phyloP scores from a whole-genome alignment of 2,888 invertebrate species.

The Thyatira batis region DNA sequence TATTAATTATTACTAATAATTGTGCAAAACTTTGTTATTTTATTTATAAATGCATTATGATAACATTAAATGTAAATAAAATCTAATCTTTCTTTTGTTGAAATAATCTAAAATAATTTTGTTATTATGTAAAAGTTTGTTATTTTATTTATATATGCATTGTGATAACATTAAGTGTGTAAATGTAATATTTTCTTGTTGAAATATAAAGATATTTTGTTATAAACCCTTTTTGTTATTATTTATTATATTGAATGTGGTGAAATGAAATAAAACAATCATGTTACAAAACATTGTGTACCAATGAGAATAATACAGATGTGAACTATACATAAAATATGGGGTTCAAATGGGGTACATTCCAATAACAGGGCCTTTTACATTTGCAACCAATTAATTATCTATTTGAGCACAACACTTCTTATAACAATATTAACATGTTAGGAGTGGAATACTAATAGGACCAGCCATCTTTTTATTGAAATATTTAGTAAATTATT shows the following conservation, averaged over 20 bases:
- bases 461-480: background rate
- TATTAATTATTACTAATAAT: too few species aligned
- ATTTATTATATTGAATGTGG: conserved; percentile 2
- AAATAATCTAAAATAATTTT: too few species aligned
- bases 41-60: too few species aligned
- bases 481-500: background rate
- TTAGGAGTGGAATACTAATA: conserved; percentile 3
- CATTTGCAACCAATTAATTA: conserved; percentile 14
- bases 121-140: too few species aligned
- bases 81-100: too few species aligned
- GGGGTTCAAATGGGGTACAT: conserved; percentile 66
- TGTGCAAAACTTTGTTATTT: too few species aligned
- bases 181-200: conserved; percentile 13
- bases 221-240: conserved; percentile 2
- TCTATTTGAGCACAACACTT: conserved; percentile 40
- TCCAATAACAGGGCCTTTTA: conserved; percentile 38
- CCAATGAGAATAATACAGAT: conserved; percentile 78
- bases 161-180: conserved; percentile 4
- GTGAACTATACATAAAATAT: conserved; percentile 78
- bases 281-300: conserved; percentile 76
- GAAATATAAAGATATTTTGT: conserved; percentile 14
- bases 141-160: conserved; percentile 6
- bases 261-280: conserved; percentile 59
- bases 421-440: conserved; percentile 7
- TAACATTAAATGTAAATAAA: too few species aligned